phyloP scores from a whole-genome alignment of 2,797 vertebrate species.

The Heterohyrax brucei region DNA sequence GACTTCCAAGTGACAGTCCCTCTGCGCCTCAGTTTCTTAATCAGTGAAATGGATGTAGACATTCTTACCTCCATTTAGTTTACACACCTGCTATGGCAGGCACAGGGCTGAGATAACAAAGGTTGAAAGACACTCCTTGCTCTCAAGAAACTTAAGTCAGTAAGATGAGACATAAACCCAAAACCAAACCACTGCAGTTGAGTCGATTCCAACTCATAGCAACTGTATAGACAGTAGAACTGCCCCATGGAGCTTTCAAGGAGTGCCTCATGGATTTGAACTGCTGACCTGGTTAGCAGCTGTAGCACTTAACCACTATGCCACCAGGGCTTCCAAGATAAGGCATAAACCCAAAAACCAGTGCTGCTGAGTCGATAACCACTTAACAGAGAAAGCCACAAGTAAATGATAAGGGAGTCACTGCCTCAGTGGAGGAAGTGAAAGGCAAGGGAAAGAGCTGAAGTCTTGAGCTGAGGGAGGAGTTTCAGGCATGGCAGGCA shows the following conservation, averaged over 20 bases:
- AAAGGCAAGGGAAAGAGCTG: background rate
- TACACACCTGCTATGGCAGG: background rate
- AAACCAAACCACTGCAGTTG: no score
- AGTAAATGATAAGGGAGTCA: background rate
- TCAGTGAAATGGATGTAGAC: background rate
- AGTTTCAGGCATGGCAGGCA: background rate
- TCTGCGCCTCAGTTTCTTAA: background rate
- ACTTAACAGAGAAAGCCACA: background rate
- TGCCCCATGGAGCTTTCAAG: no score
- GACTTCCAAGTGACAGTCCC: background rate
- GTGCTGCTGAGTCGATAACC: no score
- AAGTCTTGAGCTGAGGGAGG: background rate
- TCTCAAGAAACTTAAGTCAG: background rate
- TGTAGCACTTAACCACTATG: no score
- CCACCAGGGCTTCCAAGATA: no score
- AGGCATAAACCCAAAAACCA: no score
- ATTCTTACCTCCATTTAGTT: background rate
- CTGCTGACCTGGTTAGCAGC: no score
- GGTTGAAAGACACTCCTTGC: background rate
- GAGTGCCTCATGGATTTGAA: no score
- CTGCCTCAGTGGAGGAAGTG: background rate
- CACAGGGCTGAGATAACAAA: background rate
- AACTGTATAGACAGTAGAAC: no score
- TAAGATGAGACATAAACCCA: fast-evolving
- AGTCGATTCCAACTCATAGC: no score